phyloP scores from a whole-genome alignment of 2,113 vertebrate species.

The Pelvicachromis taeniatus region DNA sequence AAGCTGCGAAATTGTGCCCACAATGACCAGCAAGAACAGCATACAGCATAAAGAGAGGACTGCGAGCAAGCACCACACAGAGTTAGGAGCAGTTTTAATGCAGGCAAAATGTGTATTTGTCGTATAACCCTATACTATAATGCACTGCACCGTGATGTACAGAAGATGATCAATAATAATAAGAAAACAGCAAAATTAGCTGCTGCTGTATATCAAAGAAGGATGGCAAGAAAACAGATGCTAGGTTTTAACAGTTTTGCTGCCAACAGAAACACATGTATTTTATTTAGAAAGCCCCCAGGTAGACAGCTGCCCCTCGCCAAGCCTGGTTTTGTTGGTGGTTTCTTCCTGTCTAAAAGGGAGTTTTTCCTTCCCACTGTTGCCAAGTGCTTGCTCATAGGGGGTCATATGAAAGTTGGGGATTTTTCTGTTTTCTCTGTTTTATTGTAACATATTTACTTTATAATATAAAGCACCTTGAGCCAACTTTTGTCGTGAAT shows the following conservation, averaged over 20 bases:
- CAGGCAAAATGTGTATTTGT: no score
- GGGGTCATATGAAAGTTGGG: not conserved
- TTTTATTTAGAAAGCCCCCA: not conserved
- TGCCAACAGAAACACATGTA: rapidly evolving
- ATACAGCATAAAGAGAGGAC: no score
- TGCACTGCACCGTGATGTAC: not conserved
- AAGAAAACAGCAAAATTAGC: not conserved
- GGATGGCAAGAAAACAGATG: not conserved
- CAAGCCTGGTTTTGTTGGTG: not conserved
- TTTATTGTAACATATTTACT: rapidly evolving
- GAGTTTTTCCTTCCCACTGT: not conserved
- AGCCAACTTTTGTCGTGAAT: not conserved
- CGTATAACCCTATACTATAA: no score
- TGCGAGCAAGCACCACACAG: no score
- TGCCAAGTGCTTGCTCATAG: not conserved
- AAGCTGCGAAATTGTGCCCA: no score
- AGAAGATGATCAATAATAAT: rapidly evolving
- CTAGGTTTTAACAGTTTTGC: not conserved
- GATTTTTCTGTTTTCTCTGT: not conserved
- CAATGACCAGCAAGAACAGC: no score
- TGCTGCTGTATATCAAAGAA: not conserved
- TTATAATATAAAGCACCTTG: not conserved
- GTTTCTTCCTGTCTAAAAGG: not conserved
- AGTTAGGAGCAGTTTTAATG: no score
- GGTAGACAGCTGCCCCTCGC: rapidly evolving